Conservation (phyloP, 2,113 vertebrate genomes). For the Megaceryle torquata region DNA sequence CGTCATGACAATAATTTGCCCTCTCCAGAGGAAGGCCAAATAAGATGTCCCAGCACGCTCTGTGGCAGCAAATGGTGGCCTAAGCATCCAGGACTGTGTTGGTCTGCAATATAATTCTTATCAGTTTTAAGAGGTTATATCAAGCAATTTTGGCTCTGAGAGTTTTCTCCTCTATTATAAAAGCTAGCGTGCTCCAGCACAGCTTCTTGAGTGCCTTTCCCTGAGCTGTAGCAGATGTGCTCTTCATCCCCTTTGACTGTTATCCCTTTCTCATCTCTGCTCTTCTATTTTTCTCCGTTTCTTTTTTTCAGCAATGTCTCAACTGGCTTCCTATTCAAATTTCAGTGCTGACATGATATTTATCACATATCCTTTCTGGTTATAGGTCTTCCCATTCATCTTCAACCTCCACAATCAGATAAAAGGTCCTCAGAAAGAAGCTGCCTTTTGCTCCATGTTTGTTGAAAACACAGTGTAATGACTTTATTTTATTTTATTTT, state of each 20-base stretch:
- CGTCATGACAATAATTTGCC: accelerated
- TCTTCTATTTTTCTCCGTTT: neutral
- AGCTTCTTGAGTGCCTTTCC: neutral
- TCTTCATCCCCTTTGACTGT: neutral
- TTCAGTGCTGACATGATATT: neutral
- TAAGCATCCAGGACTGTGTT: neutral
- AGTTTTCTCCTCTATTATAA: neutral
- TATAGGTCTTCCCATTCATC: neutral
- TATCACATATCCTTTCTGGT: neutral
- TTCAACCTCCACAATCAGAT: neutral
- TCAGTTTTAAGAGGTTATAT: neutral
- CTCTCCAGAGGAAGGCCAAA: neutral
- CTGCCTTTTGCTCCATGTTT: neutral
- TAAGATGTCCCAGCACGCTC: neutral
- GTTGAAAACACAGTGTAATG: neutral
- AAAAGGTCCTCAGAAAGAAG: neutral
- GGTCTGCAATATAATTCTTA: neutral
- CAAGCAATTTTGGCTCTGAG: neutral
- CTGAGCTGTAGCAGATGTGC: neutral
- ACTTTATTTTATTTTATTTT: neutral
- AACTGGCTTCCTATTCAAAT: neutral
- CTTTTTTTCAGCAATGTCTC: neutral
- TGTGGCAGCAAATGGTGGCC: neutral
- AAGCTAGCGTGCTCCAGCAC: neutral
- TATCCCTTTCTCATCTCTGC: neutral